Evolutionary conservation across 2,888 invertebrate genomes (phyloP), one percentile per base, ranked within the genome.

Genomic region (Stenurella melanura): DNA sequence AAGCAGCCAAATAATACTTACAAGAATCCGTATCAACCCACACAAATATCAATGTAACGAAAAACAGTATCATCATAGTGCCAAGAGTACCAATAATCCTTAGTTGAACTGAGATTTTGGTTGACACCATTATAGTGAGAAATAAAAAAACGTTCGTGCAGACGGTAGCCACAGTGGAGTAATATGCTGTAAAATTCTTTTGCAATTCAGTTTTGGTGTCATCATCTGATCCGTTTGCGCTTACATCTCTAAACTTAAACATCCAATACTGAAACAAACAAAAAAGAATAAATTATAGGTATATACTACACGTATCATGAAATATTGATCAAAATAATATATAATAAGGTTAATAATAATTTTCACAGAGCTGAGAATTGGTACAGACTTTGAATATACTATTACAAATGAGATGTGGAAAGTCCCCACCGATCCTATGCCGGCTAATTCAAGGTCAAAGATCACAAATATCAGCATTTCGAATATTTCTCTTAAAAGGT

Each of bases 21-120:
- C 83, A 80, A 15, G 71, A 38, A 57, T 82, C 80, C 11, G 80
- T 80, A 54, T 82, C 56, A 18, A 80, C 67, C 66, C 74, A 74
- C 12, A 82, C 78, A 64, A 81, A 79, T 10, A 64, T 9, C 18
- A 42, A 42, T 12, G 64, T 64, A 5, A 71, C 34, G 0, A 81
- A 78, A 10, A 79, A 72, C 6, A 80, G 18, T 61, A 10, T 71
- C 60, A 19, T 75, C 72, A 64, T 42, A 17, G 12, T 12, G 11
- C 0, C 11, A 38, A 64, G 18, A 21, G 19, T 9, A 19, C 18
- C 18, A 19, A 64, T 10, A 19, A 64, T 64, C 7, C 42, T 64
- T 18, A 0, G 9, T 12, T 64, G 64, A 64, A 64, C 12, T 12
- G 64, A 7, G 3, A 64, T 19, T 64, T 11, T 64, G 42, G 42